Evolutionary conservation across 2,888 invertebrate species (phyloP).

Genomic region (Phymatocera aterrima): DNA sequence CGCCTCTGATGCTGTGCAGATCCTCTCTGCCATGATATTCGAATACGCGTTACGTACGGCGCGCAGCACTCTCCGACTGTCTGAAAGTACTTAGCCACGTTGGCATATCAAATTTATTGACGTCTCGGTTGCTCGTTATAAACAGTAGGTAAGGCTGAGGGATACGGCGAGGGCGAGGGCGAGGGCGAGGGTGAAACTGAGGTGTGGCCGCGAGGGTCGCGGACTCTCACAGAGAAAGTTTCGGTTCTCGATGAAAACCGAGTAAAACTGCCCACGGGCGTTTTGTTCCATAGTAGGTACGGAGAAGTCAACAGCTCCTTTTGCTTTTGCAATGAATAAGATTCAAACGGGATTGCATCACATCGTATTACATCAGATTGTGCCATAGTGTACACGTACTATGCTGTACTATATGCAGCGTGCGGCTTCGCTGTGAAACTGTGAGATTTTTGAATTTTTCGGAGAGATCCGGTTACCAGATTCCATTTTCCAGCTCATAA

Average conservation of each 20-base stretch:
- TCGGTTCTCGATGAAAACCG: constrained; percentile 6
- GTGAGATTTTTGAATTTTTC: constrained; percentile 11
- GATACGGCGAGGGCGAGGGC: too few species aligned
- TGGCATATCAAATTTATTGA: constrained; percentile 22
- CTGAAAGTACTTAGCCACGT: neutral
- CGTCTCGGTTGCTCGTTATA: constrained; percentile 6
- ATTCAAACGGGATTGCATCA: neutral
- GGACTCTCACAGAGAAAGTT: constrained; percentile 19
- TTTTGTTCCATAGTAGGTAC: too few species aligned
- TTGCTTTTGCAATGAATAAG: too few species aligned
- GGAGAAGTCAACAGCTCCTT: neutral
- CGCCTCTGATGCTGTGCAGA: neutral
- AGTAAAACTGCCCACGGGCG: constrained; percentile 11
- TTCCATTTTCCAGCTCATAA: neutral
- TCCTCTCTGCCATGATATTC: neutral
- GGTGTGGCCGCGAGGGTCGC: too few species aligned
- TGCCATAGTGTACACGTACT: too few species aligned
- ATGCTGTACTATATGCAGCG: neutral
- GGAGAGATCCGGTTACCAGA: neutral
- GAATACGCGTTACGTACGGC: neutral
- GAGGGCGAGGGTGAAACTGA: too few species aligned
- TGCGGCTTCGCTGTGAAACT: neutral
- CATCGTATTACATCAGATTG: too few species aligned
- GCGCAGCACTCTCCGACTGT: too few species aligned
- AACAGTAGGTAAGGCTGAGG: neutral